Base-by-base conservation (phyloP, 2,888 invertebrate genomes). In the Herminia tarsipennalis region DNA sequence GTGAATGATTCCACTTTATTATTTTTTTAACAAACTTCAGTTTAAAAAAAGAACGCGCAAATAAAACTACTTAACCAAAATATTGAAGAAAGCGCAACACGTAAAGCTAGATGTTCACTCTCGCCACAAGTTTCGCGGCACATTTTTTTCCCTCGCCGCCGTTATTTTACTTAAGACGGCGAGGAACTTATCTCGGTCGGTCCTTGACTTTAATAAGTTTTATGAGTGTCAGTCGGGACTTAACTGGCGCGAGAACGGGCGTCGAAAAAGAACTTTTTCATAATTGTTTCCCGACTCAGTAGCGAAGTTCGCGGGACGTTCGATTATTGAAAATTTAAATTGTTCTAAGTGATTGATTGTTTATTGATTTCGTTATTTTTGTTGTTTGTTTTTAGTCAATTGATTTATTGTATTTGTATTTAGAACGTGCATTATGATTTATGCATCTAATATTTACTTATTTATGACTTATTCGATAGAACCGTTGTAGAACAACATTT, bases 151-250 rank as follows among this genome's bases (percentile, higher is more conserved):
- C 65, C 60, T 55, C 83, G 73, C 73, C 82, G 70, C 76, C 88
- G 86, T 88, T 89, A 89, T 91, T 90, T 91, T 89, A 91, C 90
- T 89, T 88, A 90, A 89, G 89, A 86, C 86, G 80, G 79, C 74
- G 86, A 80, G 81, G 81, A 91, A 89, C 87, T 89, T 90, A 89
- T 88, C 90, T 89, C 86, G 87, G 86, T 78, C 87, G 87, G 90
- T 90, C 88, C 89, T 90, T 90, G 90, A 90, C 90, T 90, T 90
- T 89, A 90, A 90, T 90, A 90, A 91, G 89, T 91, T 90, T 90
- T 88, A 89, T 88, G 89, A 90, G 88, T 87, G 89, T 88, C 88
- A 87, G 88, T 81, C 86, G 86, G 76, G 86, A 86, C 85, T 86
- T 86, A 88, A 88, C 88, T 83, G 88, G 82, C 83, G 84, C 84